Percentiles rank a stretch among this genome's conserved stretches.
phyloP scores from a whole-genome alignment of 2,888 invertebrate species.

The Creontiades dilutus region DNA sequence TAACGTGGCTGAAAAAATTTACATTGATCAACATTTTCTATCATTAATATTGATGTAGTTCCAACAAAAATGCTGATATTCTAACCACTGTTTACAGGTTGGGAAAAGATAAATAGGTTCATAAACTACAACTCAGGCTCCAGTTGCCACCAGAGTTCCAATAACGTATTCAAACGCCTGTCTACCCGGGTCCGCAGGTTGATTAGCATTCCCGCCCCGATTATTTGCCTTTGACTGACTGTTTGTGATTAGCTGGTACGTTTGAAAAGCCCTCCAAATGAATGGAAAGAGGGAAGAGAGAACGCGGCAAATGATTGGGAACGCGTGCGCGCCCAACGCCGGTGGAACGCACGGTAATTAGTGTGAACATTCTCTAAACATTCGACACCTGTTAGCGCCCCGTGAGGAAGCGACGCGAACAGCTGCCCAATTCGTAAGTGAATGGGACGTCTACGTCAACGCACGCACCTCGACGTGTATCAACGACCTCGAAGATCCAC shows the following conservation, averaged over 20 bases:
- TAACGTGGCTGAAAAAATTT: no score
- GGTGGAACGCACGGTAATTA: not conserved
- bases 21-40: no score
- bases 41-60: no score
- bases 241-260: not conserved
- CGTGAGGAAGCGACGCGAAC: constrained; percentile 10
- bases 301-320: not conserved
- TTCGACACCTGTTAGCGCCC: constrained; percentile 21
- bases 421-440: not conserved
- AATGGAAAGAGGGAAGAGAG: not conserved
- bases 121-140: no score
- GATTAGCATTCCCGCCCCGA: constrained; percentile 13
- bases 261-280: not conserved
- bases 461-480: not conserved
- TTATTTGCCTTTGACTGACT: constrained; percentile 24
- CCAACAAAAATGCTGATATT: no score
- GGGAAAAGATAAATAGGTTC: no score
- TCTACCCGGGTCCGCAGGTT: not conserved
- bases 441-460: not conserved
- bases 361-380: constrained; percentile 6
- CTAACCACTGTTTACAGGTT: no score
- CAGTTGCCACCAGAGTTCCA: no score
- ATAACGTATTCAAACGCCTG: no score
- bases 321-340: not conserved
- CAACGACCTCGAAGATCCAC: not conserved